These are phyloP conservation scores for Hirtodrosophila histrioides DNA, from an alignment of 2,888 invertebrate genomes.

Conservation along the genomic window DNA sequence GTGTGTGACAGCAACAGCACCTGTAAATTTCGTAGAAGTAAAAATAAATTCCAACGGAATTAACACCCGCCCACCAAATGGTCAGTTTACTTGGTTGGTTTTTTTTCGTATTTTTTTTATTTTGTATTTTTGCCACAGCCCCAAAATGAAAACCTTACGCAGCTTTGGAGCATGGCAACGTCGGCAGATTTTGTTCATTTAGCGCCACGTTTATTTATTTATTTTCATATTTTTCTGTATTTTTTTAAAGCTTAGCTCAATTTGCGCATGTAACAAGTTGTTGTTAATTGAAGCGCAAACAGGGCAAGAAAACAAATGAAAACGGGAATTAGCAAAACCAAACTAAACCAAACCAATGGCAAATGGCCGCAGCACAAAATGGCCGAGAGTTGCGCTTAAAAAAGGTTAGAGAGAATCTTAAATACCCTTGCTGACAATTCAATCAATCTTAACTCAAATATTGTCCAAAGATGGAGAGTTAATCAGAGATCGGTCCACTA, in stretches of 20 bases:
- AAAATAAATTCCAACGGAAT: slow-evolving; percentile 65
- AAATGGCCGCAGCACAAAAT: slow-evolving; percentile 62
- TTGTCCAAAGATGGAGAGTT: too few relatives aligned
- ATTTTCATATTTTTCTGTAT: slow-evolving; percentile 37
- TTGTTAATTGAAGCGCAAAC: slow-evolving; percentile 78
- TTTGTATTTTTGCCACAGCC: slow-evolving; percentile 18
- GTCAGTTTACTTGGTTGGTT: slow-evolving; percentile 31
- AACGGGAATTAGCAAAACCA: slow-evolving; percentile 54
- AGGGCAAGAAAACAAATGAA: slow-evolving; percentile 61
- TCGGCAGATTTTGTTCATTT: slow-evolving; percentile 41
- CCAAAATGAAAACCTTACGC: slow-evolving; percentile 68
- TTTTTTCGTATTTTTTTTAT: not conserved
- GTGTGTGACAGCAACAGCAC: slow-evolving; percentile 21
- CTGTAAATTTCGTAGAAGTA: slow-evolving; percentile 56
- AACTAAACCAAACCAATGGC: slow-evolving; percentile 44
- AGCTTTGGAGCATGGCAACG: slow-evolving; percentile 15
- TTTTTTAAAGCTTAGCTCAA: slow-evolving; percentile 59
- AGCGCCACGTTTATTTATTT: slow-evolving; percentile 62
- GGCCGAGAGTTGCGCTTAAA: slow-evolving; percentile 34
- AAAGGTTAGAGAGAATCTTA: not conserved
- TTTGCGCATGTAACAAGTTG: slow-evolving; percentile 79
- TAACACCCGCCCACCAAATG: slow-evolving; percentile 61
- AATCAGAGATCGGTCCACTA: too few relatives aligned
- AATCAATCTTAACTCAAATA: too few relatives aligned
- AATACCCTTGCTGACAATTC: not conserved